phyloP scores from a whole-genome alignment of 64 coral and sea anemone genomes.

The Stichodactyla helianthus region DNA sequence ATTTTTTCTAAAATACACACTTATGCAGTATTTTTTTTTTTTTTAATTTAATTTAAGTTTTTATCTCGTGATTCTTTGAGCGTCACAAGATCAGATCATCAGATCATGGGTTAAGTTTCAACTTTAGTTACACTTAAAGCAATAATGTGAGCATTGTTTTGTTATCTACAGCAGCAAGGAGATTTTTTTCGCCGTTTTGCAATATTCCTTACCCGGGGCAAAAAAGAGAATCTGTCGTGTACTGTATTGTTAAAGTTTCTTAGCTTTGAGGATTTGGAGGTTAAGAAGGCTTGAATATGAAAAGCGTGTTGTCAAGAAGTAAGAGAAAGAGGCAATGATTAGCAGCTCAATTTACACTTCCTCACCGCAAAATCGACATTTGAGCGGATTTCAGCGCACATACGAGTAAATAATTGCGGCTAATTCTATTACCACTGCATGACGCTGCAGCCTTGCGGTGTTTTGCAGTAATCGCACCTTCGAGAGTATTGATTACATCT shows the following conservation, averaged over 20 bases:
- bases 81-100: not conserved
- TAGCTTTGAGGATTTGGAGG: not conserved
- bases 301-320: not conserved
- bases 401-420: not conserved
- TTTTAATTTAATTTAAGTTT: not conserved
- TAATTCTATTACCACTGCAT: not conserved
- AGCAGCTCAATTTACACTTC: not conserved
- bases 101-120: not conserved
- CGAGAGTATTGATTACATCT: not conserved
- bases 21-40: not conserved
- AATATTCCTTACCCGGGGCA: not conserved
- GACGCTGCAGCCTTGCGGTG: not conserved
- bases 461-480: not conserved
- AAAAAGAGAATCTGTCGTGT: not conserved
- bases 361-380: not conserved
- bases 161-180: not conserved
- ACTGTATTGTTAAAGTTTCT: not conserved
- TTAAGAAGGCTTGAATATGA: not conserved
- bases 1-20: not conserved
- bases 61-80: not conserved
- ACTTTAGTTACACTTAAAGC: not conserved
- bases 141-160: not conserved
- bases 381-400: not conserved
- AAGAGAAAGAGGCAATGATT: not conserved
- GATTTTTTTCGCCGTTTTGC: not conserved